Evolutionary conservation across 2,113 vertebrate species (phyloP).

Genomic region (Rhynchomys soricoides): DNA sequence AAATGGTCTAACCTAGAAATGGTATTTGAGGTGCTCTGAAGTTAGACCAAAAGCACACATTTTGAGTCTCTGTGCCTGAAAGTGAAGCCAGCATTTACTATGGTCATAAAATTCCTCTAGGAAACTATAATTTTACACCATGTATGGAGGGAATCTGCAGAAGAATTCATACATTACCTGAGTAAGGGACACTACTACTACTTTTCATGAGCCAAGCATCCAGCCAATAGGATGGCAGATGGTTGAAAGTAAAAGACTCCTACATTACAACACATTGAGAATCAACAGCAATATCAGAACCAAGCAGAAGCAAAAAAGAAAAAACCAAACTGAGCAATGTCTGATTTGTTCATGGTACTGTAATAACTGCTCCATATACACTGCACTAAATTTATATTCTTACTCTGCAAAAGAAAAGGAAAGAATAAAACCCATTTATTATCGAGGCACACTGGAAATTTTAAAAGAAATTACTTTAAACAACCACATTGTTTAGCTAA

Average conservation of each 20-base stretch:
- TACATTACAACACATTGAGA: constrained; percentile 28
- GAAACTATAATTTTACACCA: constrained; percentile 12
- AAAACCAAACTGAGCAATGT: not conserved
- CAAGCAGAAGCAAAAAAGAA: not conserved
- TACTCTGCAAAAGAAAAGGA: constrained; percentile 42
- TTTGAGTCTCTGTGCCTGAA: constrained; percentile 30
- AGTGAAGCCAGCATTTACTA: not conserved
- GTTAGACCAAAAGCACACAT: not conserved
- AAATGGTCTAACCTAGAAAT: not conserved
- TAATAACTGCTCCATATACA: not conserved
- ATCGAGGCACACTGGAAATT: constrained; percentile 5
- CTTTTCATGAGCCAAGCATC: constrained; percentile 32
- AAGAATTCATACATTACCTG: not conserved
- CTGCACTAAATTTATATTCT: not conserved
- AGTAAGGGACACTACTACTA: not conserved
- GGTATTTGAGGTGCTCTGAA: not conserved
- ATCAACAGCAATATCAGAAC: constrained; percentile 13
- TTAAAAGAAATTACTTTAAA: constrained; percentile 61
- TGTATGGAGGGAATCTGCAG: not conserved
- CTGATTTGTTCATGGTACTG: constrained; percentile 8
- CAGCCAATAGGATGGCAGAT: not conserved
- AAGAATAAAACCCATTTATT: constrained; percentile 9
- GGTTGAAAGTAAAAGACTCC: constrained; percentile 57
- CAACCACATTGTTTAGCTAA: constrained; percentile 83
- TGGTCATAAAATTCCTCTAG: not conserved